Conservation (phyloP, 2,888 invertebrate genomes). For the Furcula furcula region DNA sequence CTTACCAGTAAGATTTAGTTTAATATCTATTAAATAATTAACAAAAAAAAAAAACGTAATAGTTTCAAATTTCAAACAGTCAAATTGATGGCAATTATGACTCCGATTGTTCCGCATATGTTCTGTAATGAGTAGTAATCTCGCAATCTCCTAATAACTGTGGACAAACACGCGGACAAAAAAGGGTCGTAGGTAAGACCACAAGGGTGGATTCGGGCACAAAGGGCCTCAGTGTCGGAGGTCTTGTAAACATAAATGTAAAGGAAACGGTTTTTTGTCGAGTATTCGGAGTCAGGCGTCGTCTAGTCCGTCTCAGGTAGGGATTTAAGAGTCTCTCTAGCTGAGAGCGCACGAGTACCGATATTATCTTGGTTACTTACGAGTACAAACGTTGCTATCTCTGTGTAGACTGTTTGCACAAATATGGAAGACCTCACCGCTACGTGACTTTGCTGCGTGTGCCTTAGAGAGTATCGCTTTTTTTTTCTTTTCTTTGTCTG, state of each 20-base stretch:
- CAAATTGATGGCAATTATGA: not conserved
- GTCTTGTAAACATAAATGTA: conserved; percentile 75
- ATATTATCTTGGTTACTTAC: conserved; percentile 64
- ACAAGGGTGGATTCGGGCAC: conserved; percentile 41
- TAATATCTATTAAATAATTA: not conserved
- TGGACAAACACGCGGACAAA: conserved; percentile 62
- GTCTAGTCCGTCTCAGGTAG: conserved; percentile 61
- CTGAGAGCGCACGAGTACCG: conserved; percentile 35
- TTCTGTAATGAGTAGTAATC: conserved; percentile 32
- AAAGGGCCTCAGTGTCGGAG: conserved; percentile 74
- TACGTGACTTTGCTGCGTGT: conserved; percentile 55
- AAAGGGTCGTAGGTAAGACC: conserved; percentile 59
- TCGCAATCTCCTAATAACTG: conserved; percentile 38
- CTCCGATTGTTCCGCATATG: conserved; percentile 5
- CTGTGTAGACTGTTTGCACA: conserved; percentile 62
- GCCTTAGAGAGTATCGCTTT: conserved; percentile 33
- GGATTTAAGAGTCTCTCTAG: conserved; percentile 44
- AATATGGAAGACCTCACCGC: conserved; percentile 59
- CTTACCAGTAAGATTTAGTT: too few species aligned
- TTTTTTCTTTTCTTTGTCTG: conserved; percentile 29
- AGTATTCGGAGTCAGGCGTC: conserved; percentile 44
- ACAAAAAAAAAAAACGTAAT: too few species aligned
- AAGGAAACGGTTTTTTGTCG: conserved; percentile 73
- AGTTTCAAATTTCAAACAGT: not conserved
- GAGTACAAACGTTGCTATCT: conserved; percentile 68